These are phyloP conservation scores for Gadus chalcogrammus DNA, from an alignment of 2,113 vertebrate species.

Conservation along the genomic window DNA sequence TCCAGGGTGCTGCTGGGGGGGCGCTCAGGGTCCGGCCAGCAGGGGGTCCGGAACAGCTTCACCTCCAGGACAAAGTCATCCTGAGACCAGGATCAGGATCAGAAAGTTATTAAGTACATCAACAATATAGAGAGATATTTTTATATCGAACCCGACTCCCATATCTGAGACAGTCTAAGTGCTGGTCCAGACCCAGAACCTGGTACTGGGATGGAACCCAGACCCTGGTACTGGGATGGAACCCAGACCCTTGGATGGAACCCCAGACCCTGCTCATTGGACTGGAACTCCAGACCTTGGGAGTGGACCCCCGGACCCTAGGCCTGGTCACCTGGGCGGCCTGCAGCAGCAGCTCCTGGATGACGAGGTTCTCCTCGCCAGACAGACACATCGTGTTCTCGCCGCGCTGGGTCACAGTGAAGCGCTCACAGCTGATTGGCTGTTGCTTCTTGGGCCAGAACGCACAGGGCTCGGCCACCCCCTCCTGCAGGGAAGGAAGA, in stretches of 20 bases:
- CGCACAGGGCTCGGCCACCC: slow-evolving; percentile 75
- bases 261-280: no score
- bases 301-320: no score
- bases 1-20: slow-evolving; percentile 93
- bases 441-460: slow-evolving; percentile 90
- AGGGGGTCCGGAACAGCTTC: slow-evolving; percentile 84
- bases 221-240: no score
- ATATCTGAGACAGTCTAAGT: no score
- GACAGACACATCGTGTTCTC: slow-evolving; percentile 85
- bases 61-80: slow-evolving; percentile 94
- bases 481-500: slow-evolving; percentile 3
- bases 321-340: slow-evolving; percentile 82
- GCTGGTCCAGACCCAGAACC: no score
- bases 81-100: slow-evolving; percentile 54
- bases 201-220: no score
- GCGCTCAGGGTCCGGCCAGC: slow-evolving; percentile 94
- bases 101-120: background rate
- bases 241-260: no score
- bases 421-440: slow-evolving; percentile 82
- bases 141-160: no score
- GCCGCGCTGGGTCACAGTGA: slow-evolving; percentile 85
- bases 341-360: slow-evolving; percentile 89
- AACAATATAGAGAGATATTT: no score
- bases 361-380: slow-evolving; percentile 87
- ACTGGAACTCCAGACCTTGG: no score